phyloP scores from a whole-genome alignment of 2,888 invertebrate genomes.

The Limenitis camilla region DNA sequence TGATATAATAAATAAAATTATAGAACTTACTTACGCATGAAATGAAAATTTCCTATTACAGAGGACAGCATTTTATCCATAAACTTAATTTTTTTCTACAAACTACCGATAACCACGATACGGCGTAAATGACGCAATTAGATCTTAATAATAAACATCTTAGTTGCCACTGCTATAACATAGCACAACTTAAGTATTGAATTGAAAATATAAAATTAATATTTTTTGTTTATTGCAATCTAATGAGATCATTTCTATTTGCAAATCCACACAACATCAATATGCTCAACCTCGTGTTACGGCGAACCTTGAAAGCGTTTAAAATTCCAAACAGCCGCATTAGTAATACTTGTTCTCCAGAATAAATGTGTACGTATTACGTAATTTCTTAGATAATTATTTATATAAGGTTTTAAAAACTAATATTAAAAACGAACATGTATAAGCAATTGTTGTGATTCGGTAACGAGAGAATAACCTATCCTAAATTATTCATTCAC shows the following conservation, averaged over 20 bases:
- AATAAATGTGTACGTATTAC: conserved; percentile 41
- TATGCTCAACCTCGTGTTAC: conserved; percentile 33
- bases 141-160: no score
- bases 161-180: background rate
- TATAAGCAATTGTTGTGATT: background rate
- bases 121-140: no score
- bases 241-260: conserved; percentile 40
- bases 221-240: conserved; percentile 6
- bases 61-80: no score
- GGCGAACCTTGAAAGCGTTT: conserved; percentile 33
- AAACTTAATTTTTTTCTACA: no score
- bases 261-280: conserved; percentile 32
- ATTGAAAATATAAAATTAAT: background rate
- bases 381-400: conserved; percentile 29
- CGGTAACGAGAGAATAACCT: conserved; percentile 4
- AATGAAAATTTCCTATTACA: no score
- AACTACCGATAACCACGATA: no score
- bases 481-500: conserved; percentile 57
- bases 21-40: no score
- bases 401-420: background rate
- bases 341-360: conserved; percentile 36
- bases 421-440: background rate
- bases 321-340: conserved; percentile 49
- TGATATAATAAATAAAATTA: no score
- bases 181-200: background rate